Conservation (phyloP, 2,888 invertebrate species). For the Xanthia icteritia region DNA sequence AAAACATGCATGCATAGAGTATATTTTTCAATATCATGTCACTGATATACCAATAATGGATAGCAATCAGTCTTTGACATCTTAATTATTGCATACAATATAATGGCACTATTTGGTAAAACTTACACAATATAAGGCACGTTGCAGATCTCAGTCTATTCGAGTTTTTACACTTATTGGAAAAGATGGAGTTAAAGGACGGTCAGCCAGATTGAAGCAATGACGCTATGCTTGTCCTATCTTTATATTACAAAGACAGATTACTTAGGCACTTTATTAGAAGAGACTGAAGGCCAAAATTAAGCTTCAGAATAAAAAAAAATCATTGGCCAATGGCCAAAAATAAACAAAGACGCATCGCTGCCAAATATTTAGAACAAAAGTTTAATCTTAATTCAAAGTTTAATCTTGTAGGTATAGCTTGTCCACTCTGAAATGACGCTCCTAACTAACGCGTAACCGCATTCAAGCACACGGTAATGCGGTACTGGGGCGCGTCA, state of each 20-base stretch:
- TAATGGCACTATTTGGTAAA: slow-evolving; percentile 76
- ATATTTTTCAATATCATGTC: slow-evolving; percentile 9
- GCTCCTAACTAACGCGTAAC: too few relatives aligned
- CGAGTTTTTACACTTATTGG: neutral
- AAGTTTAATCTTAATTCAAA: neutral
- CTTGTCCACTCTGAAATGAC: too few relatives aligned
- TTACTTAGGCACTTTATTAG: neutral
- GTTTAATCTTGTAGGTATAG: too few relatives aligned
- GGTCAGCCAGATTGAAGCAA: neutral
- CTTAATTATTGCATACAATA: slow-evolving; percentile 45
- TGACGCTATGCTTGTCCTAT: neutral
- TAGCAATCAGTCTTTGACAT: slow-evolving; percentile 41
- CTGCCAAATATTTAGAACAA: slow-evolving; percentile 34
- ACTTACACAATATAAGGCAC: slow-evolving; percentile 73
- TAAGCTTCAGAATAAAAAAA: too few relatives aligned
- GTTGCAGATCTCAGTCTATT: slow-evolving; percentile 54
- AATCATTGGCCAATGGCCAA: slow-evolving; percentile 8
- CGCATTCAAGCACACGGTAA: too few relatives aligned
- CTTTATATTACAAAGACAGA: neutral
- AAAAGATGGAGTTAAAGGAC: too few relatives aligned
- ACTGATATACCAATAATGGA: neutral
- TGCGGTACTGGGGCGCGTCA: too few relatives aligned
- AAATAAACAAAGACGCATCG: slow-evolving; percentile 15
- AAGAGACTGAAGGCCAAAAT: neutral
- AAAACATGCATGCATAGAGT: neutral